Percentiles rank a stretch among this genome's conserved stretches.
Conservation (phyloP, 2,113 vertebrate species). For the Aegithalos caudatus region DNA sequence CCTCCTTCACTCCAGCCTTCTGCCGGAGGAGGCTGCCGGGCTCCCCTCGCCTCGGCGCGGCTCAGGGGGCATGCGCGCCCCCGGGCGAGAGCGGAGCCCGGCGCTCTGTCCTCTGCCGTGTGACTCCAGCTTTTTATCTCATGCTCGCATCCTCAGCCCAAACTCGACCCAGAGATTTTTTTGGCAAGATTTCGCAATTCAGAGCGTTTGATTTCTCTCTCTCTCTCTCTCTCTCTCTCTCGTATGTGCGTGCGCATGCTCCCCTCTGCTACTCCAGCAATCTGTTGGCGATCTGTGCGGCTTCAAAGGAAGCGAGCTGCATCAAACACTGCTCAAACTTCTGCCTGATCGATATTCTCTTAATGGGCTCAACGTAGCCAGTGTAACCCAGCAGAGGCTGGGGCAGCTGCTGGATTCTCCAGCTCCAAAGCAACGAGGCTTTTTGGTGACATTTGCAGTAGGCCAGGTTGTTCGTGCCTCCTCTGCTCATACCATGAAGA, state of each 20-base stretch:
- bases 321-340: neutral
- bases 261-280: neutral
- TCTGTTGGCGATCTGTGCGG: neutral
- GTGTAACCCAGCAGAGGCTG: neutral
- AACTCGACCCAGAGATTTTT: conserved; percentile 64
- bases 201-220: conserved; percentile 3
- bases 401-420: conserved; percentile 1
- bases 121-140: conserved; percentile 90
- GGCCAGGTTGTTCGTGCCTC: neutral
- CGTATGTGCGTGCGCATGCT: neutral
- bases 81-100: conserved; percentile 70
- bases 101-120: conserved; percentile 79
- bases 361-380: neutral
- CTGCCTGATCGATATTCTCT: neutral
- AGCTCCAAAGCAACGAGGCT: neutral
- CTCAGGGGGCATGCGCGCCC: conserved; percentile 75
- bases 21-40: conserved; percentile 69
- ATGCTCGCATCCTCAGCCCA: conserved; percentile 77
- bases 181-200: conserved; percentile 54
- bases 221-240: neutral
- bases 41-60: conserved; percentile 16
- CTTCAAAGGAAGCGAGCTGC: neutral
- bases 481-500: neutral
- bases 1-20: conserved; percentile 74
- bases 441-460: neutral